Conservation (phyloP, 2,113 vertebrate genomes). For the Canis aureus region DNA sequence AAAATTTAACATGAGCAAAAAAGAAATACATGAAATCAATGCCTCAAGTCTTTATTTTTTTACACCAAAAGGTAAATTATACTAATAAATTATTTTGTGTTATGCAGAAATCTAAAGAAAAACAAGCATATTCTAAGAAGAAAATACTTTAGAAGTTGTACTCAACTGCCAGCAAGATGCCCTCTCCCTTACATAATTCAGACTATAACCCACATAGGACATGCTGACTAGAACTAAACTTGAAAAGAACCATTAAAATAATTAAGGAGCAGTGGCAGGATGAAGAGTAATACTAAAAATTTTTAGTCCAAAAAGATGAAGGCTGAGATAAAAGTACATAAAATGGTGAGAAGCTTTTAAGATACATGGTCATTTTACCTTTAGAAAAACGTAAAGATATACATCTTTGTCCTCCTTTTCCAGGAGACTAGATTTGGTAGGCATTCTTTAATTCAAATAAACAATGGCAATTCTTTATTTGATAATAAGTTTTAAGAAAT, state of each 20-base stretch:
- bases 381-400: background rate
- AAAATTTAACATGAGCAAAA: background rate
- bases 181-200: background rate
- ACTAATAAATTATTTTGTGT: conserved; percentile 7
- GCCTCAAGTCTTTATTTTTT: background rate
- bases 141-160: background rate
- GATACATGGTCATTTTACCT: conserved; percentile 5
- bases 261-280: background rate
- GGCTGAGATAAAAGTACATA: conserved; percentile 7
- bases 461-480: conserved; percentile 31
- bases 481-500: conserved; percentile 23
- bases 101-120: conserved; percentile 29
- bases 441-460: conserved; percentile 59
- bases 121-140: background rate
- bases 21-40: background rate
- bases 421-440: background rate
- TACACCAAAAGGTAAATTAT: background rate
- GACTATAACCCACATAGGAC: background rate
- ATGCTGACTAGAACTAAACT: background rate
- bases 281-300: background rate
- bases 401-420: background rate
- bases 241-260: background rate
- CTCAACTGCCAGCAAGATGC: background rate
- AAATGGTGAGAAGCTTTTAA: background rate
- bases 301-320: conserved; percentile 16